Conservation (phyloP, 2,113 vertebrate genomes). For the Ivindomyrus marchei region DNA sequence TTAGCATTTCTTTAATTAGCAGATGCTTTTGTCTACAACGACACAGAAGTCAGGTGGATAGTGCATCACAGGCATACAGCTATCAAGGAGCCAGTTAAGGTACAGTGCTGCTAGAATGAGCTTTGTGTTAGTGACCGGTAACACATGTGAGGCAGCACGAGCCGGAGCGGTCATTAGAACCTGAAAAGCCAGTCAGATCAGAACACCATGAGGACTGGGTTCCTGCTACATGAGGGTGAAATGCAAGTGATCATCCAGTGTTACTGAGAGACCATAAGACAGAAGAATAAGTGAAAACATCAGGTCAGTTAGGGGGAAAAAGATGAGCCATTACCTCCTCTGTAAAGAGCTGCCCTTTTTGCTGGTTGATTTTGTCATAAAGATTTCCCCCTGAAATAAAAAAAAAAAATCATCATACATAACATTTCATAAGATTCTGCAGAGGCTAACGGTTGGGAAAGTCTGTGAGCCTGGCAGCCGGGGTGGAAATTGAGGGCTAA, state of each 20-base stretch:
- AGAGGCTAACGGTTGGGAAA: not conserved
- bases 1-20: not conserved
- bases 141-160: not conserved
- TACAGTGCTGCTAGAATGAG: not conserved
- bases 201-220: not conserved
- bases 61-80: not conserved
- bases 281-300: not conserved
- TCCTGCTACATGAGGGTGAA: not conserved
- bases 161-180: not conserved
- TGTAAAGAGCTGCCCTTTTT: constrained; percentile 82
- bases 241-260: not conserved
- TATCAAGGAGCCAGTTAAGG: not conserved
- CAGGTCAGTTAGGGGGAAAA: too few relatives aligned
- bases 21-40: not conserved
- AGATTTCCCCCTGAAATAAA: constrained; percentile 82
- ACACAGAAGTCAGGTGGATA: not conserved
- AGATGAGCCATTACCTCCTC: constrained; percentile 74
- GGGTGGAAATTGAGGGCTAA: not conserved
- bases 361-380: constrained; percentile 89
- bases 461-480: not conserved
- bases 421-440: not conserved
- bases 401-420: not conserved
- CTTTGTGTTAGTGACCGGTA: not conserved
- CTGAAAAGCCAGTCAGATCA: not conserved
- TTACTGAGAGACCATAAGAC: not conserved